Conservation (phyloP, 2,888 invertebrate genomes). For the Synanthedon formicaeformis region DNA sequence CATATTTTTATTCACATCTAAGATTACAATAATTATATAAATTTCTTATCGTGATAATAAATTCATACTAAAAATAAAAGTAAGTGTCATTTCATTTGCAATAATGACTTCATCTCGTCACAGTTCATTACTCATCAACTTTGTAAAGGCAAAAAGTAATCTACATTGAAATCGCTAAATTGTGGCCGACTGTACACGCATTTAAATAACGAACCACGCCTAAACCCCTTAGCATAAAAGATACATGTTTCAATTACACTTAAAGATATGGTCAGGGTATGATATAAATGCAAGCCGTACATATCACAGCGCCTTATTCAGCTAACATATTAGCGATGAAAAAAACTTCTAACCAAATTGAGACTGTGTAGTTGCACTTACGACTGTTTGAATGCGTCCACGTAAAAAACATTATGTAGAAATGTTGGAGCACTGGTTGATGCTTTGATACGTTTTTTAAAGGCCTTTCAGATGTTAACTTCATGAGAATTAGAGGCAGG, state of each 20-base stretch:
- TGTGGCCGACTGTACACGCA: conserved; percentile 6
- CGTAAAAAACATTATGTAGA: neutral
- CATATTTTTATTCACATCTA: too few relatives aligned
- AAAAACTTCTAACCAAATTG: conserved; percentile 16
- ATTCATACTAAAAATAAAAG: too few relatives aligned
- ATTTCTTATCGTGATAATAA: too few relatives aligned
- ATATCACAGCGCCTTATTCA: conserved; percentile 33
- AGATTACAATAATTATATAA: too few relatives aligned
- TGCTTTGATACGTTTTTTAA: neutral
- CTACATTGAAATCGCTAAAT: neutral
- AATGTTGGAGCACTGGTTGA: neutral
- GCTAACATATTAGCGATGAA: conserved; percentile 47
- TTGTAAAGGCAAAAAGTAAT: neutral
- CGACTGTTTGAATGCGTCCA: neutral
- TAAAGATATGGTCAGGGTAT: conserved; percentile 41
- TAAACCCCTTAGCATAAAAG: conserved; percentile 14
- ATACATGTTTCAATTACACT: conserved; percentile 53
- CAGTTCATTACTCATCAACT: too few relatives aligned
- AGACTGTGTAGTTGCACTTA: neutral
- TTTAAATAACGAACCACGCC: conserved; percentile 24
- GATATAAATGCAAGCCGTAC: conserved; percentile 37
- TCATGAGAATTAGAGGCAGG: neutral
- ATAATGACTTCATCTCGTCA: too few relatives aligned
- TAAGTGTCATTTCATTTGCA: too few relatives aligned
- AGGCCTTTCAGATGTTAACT: neutral